Evolutionary conservation across 2,888 invertebrate genomes (phyloP).

Genomic region (Epiblema foenella): DNA sequence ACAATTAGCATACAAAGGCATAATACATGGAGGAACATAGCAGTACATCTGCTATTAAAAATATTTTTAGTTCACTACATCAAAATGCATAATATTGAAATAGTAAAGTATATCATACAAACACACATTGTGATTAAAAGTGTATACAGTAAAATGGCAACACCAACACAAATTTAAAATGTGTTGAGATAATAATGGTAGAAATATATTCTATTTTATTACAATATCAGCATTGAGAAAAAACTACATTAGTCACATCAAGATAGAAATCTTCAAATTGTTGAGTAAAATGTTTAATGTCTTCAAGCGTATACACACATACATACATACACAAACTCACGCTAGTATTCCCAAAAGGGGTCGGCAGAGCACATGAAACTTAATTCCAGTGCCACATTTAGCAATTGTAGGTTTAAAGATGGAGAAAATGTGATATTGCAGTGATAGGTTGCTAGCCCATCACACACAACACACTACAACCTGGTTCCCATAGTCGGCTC

Average conservation of each 20-base stretch:
- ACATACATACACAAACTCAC: too few relatives aligned
- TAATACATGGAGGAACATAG: slow-evolving; percentile 15
- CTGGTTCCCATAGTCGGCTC: too few relatives aligned
- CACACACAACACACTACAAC: too few relatives aligned
- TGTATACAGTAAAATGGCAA: slow-evolving; percentile 3
- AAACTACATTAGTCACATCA: slow-evolving; percentile 8
- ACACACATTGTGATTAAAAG: slow-evolving; percentile 28
- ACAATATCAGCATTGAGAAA: not conserved
- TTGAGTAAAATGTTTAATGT: not conserved
- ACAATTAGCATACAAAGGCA: slow-evolving; percentile 13
- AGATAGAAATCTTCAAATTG: not conserved
- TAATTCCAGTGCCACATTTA: too few relatives aligned
- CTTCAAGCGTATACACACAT: not conserved
- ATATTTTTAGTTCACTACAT: slow-evolving; percentile 10
- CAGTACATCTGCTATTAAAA: slow-evolving; percentile 24
- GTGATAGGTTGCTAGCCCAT: too few relatives aligned
- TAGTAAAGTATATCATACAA: slow-evolving; percentile 12
- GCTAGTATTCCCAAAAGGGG: too few relatives aligned
- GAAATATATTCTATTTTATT: not conserved
- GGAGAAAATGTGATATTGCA: too few relatives aligned
- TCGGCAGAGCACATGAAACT: too few relatives aligned
- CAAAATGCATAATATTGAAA: slow-evolving; percentile 33
- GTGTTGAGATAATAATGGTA: slow-evolving; percentile 8
- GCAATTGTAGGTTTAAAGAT: too few relatives aligned
- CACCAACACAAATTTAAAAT: not conserved